Percentiles rank a stretch among this genome's conserved stretches.
phyloP scores from a whole-genome alignment of 2,888 invertebrate species.

The Diplazon laetatorius region DNA sequence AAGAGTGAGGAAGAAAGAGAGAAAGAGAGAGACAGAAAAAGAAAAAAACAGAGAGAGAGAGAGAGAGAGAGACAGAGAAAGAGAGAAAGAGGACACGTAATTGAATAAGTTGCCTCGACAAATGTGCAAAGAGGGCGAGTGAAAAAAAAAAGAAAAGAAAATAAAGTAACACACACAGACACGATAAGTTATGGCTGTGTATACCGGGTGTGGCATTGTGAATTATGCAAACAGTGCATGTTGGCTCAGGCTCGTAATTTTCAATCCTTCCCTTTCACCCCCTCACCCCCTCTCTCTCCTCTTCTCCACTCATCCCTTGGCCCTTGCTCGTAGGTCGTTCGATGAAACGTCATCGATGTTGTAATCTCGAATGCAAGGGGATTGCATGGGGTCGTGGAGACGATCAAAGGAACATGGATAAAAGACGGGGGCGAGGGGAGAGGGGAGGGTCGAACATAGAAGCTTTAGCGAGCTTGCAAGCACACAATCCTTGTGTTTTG shows the following conservation, averaged over 20 bases:
- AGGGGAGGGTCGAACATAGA: background rate
- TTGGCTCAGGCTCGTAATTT: background rate
- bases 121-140: background rate
- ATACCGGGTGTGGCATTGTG: background rate
- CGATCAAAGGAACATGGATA: background rate
- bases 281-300: too few relatives aligned
- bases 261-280: too few relatives aligned
- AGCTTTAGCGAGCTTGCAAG: background rate
- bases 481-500: too few relatives aligned
- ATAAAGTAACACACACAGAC: background rate
- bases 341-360: conserved; percentile 45
- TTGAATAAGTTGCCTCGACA: conserved; percentile 38
- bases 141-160: too few relatives aligned
- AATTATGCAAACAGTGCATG: conserved; percentile 43
- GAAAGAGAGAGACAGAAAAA: too few relatives aligned
- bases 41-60: too few relatives aligned
- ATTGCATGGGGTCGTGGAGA: background rate
- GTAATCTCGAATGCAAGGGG: conserved; percentile 12
- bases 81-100: too few relatives aligned
- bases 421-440: too few relatives aligned
- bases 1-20: too few relatives aligned
- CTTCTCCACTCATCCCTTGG: background rate
- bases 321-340: too few relatives aligned
- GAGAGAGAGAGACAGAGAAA: too few relatives aligned
- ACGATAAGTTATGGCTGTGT: background rate